These are phyloP conservation scores for Pangasius larnaudii DNA, from an alignment of 2,797 vertebrate genomes.

Conservation along the genomic window DNA sequence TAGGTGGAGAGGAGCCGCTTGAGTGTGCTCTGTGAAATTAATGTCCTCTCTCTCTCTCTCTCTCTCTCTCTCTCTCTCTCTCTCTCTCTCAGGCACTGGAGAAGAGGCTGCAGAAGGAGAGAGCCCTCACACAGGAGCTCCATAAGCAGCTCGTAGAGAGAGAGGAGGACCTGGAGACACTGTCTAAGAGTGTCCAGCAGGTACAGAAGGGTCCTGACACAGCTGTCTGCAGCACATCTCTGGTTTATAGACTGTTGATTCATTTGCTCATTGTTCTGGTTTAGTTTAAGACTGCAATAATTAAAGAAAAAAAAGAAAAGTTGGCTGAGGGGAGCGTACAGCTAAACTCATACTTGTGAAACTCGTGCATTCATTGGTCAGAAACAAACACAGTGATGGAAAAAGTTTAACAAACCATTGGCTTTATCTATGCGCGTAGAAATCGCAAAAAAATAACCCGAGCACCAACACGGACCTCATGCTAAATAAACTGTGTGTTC, in stretches of 20 bases:
- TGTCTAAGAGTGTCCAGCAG: constrained; percentile 76
- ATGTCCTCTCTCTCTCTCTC: not conserved
- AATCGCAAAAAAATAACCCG: not conserved
- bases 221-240: too few species aligned
- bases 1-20: not conserved
- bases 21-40: constrained; percentile 6
- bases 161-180: constrained; percentile 70
- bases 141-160: constrained; percentile 76
- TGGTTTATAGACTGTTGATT: not conserved
- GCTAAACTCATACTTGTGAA: too few species aligned
- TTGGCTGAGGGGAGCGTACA: too few species aligned
- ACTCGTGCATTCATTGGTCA: not conserved
- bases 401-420: too few species aligned
- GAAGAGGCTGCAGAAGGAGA: constrained; percentile 79
- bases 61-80: not conserved
- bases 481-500: too few species aligned
- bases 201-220: constrained; percentile 67
- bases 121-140: constrained; percentile 72
- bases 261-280: not conserved
- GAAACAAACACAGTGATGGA: not conserved
- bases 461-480: too few species aligned
- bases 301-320: too few species aligned
- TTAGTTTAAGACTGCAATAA: not conserved
- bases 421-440: not conserved
- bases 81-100: constrained; percentile 73